Base-by-base conservation (phyloP, 2,113 vertebrate species). In the Microtus ochrogaster region DNA sequence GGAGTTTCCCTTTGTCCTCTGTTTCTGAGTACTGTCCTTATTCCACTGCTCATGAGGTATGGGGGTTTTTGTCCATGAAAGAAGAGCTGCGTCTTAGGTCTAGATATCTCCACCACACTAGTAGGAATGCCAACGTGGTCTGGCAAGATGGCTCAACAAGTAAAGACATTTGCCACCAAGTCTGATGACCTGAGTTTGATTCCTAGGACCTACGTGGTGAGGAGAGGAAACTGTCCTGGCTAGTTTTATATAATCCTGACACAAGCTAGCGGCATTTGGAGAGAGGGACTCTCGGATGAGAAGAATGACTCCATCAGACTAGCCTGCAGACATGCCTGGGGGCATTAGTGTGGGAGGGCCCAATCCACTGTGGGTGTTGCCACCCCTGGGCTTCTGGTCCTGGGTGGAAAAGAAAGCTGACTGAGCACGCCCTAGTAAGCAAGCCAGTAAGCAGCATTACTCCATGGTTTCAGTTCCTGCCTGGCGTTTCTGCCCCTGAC, bases 41-140 rank as follows among this genome's bases (percentile, higher is more conserved):
- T 36, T 55, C 17, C 1, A n/a, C 2, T 33, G 41, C 63, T 26
- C 1, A 0, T n/a, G 30, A 12, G 2, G 24, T 30, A 24, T 41
- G 70, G 88, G 9, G 21, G 19, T 41, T 39, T 39, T 33, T 84
- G 39, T 36, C 82, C 4, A 1, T 58, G 58, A 79, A 3, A 41
- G 24, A 79, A 17, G 21, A 1, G 55, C 55, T 52, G 16, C 36
- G 24, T 1, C 39, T 11, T 26, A 61, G 36, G 58, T 72, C 77
- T 44, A 39, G n/a, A 3, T 26, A 1, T 66, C 63, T 85, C n/a
- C n/a, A n/a, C 7, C 5, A 5, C 22, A 5, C 41, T 5, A 17
- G 3, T 61, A 17, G 33, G n/a, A 85, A 22, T 58, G 9, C 61
- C 36, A 39, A 8, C 61, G 11, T 65, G 82, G 39, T 26, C 78